Evolutionary conservation across 2,888 invertebrate species (phyloP).

Genomic region (Habroteleia sp.): DNA sequence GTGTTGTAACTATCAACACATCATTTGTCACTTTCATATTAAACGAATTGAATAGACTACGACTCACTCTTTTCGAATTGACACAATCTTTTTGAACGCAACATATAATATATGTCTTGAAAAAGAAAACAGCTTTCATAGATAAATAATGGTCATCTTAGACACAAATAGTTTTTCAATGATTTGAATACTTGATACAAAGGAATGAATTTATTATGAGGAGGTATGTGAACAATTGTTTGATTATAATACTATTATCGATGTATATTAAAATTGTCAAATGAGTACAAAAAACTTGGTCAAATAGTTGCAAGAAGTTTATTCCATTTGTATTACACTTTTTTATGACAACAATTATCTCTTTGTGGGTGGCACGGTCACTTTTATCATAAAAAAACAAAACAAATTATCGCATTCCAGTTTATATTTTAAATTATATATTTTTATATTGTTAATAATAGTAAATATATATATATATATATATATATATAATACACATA

Average conservation of each 20-base stretch:
- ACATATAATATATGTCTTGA: conserved; percentile 5
- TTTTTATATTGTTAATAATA: no score
- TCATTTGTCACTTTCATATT: conserved; percentile 56
- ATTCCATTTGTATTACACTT: no score
- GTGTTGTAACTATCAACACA: conserved; percentile 55
- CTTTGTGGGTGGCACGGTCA: no score
- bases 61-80: conserved; percentile 21
- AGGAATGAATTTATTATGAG: not conserved
- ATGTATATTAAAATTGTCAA: not conserved
- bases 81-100: conserved; percentile 25
- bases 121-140: conserved; percentile 34
- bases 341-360: no score
- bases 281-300: not conserved
- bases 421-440: no score
- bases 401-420: no score
- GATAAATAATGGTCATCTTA: conserved; percentile 14
- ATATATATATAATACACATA: no score
- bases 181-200: not conserved
- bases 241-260: not conserved
- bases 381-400: no score
- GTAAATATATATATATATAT: no score
- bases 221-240: not conserved
- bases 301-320: no score
- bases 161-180: conserved; percentile 11
- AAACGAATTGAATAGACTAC: conserved; percentile 21